phyloP scores from a whole-genome alignment of 2,888 invertebrate species.

The Epinotia nisella region DNA sequence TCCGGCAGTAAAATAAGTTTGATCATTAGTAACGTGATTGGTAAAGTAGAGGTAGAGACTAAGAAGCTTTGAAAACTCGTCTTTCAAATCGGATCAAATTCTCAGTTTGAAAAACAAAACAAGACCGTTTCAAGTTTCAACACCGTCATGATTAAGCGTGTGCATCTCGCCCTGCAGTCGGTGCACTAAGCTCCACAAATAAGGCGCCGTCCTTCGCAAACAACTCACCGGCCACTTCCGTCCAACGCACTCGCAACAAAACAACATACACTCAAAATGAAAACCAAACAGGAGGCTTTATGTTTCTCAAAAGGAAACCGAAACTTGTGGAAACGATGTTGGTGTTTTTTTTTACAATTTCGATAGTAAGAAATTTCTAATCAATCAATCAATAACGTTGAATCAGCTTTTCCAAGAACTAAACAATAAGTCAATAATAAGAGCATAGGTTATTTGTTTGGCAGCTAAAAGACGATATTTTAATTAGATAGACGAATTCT shows the following conservation, averaged over 20 bases:
- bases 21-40: neutral
- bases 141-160: conserved; percentile 9
- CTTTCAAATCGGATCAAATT: neutral
- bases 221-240: conserved; percentile 37
- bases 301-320: conserved; percentile 11
- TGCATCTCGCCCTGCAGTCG: conserved; percentile 12
- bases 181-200: conserved; percentile 39
- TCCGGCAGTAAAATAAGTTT: neutral
- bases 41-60: too few relatives aligned
- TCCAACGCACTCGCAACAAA: conserved; percentile 35
- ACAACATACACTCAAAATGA: conserved; percentile 17
- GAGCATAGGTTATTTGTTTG: neutral
- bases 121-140: conserved; percentile 5
- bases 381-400: neutral
- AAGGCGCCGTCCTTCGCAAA: conserved; percentile 43
- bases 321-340: neutral
- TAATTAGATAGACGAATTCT: conserved; percentile 5
- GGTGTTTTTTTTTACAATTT: neutral
- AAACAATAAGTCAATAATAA: neutral
- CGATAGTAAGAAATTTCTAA: neutral
- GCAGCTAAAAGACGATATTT: neutral
- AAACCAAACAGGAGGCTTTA: conserved; percentile 23
- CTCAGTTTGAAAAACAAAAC: neutral
- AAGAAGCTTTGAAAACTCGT: neutral
- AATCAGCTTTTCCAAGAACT: neutral